A percentile compares a stretch with the other conserved stretches of the same genome.
These are phyloP conservation scores for Phlogophora meticulosa DNA, from an alignment of 2,888 invertebrate genomes.

Conservation along the genomic window DNA sequence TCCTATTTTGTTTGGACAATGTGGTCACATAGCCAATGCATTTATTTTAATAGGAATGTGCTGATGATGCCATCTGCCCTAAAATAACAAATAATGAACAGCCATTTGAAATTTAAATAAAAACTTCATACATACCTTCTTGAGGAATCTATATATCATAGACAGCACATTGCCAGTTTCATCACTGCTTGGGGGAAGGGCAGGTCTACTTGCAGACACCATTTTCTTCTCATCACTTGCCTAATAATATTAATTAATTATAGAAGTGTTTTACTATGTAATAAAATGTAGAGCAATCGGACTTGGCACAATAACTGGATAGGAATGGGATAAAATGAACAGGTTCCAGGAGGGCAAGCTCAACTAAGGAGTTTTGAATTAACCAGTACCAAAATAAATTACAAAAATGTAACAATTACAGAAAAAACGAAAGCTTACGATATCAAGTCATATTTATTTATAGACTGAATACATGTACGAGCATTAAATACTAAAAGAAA, in stretches of 20 bases:
- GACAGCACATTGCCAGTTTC: constrained; percentile 90
- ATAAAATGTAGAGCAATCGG: not conserved
- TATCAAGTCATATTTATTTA: constrained; percentile 80
- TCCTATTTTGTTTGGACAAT: constrained; percentile 67
- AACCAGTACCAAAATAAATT: not conserved
- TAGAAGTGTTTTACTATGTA: not conserved
- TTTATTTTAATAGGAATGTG: constrained; percentile 29
- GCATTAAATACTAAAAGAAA: constrained; percentile 35
- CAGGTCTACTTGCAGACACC: constrained; percentile 85
- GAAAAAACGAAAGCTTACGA: constrained; percentile 19
- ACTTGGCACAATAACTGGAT: not conserved
- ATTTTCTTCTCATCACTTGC: constrained; percentile 81
- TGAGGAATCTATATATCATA: constrained; percentile 92
- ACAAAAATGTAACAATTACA: not conserved
- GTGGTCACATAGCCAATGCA: constrained; percentile 43
- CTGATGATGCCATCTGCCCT: constrained; percentile 40
- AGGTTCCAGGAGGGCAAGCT: not conserved
- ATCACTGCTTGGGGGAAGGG: constrained; percentile 84
- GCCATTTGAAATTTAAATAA: constrained; percentile 1
- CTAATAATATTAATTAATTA: constrained; percentile 63
- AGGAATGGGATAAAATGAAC: not conserved
- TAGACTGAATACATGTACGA: constrained; percentile 68
- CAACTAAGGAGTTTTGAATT: not conserved
- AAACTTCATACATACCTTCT: constrained; percentile 87
- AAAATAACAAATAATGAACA: constrained; percentile 33